These are phyloP conservation scores for Karalla daura DNA, from an alignment of 2,797 vertebrate species.

Conservation along the genomic window DNA sequence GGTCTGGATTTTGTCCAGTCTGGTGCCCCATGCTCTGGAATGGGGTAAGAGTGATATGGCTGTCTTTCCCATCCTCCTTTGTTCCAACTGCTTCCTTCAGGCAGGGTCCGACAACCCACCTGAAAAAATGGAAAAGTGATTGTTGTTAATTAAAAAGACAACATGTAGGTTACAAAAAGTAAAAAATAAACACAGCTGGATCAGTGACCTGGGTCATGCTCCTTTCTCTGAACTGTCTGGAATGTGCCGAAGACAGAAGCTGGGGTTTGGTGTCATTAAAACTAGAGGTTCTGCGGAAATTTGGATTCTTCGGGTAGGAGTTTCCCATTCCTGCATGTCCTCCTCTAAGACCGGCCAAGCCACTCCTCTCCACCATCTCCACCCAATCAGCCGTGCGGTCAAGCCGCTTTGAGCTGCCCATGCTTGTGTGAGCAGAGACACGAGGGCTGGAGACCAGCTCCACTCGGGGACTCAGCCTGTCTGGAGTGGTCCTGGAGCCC, in stretches of 20 bases:
- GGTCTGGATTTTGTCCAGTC: constrained; percentile 74
- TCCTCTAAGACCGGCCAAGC: constrained; percentile 55
- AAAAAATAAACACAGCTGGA: constrained; percentile 1
- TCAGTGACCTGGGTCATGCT: constrained; percentile 89
- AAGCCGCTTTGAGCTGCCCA: constrained; percentile 77
- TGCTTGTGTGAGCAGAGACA: constrained; percentile 65
- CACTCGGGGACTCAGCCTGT: constrained; percentile 81
- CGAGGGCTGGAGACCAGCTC: constrained; percentile 78
- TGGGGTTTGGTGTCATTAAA: constrained; percentile 91
- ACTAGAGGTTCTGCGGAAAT: constrained; percentile 93
- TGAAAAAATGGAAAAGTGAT: constrained; percentile 33
- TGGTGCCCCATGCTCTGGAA: constrained; percentile 78
- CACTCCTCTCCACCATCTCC: constrained; percentile 85
- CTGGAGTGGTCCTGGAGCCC: constrained; percentile 57
- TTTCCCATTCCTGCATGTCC: constrained; percentile 34
- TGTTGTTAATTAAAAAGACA: constrained; percentile 1
- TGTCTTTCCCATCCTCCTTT: constrained; percentile 85
- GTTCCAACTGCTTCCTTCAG: constrained; percentile 84
- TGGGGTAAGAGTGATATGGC: constrained; percentile 62
- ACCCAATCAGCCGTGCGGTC: constrained; percentile 87
- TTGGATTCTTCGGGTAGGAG: constrained; percentile 79
- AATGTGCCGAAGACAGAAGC: constrained; percentile 63
- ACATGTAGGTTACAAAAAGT: background rate
- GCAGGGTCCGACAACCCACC: constrained; percentile 87
- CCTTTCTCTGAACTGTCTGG: constrained; percentile 90